A percentile compares a stretch with the other conserved stretches of the same genome.
Conservation (phyloP, 2,113 vertebrate species). For the Picathartes gymnocephalus region DNA sequence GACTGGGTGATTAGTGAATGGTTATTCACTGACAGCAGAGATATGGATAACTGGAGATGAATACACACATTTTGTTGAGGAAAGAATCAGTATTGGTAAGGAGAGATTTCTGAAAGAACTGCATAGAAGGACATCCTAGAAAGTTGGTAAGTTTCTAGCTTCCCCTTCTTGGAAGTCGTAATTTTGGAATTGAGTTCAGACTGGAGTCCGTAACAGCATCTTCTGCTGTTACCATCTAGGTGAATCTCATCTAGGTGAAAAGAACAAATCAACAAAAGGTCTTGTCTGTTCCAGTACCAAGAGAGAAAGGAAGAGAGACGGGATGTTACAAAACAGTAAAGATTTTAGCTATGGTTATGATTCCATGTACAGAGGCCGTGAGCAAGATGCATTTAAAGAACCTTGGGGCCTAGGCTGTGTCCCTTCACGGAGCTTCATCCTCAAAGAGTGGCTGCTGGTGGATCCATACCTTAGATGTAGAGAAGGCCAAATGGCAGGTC, state of each 20-base stretch:
- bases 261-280: background rate
- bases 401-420: background rate
- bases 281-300: background rate
- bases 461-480: background rate
- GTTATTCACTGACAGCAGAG: background rate
- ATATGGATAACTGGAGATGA: background rate
- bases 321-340: background rate
- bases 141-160: background rate
- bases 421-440: background rate
- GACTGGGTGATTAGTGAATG: background rate
- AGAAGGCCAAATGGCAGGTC: background rate
- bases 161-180: background rate
- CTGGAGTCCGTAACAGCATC: background rate
- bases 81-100: background rate
- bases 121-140: background rate
- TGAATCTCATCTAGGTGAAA: background rate
- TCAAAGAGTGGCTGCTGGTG: background rate
- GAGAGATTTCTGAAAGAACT: background rate
- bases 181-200: background rate
- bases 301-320: background rate
- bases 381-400: background rate
- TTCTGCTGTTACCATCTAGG: background rate
- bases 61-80: background rate
- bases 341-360: background rate
- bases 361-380: background rate